These are phyloP conservation scores for Chitala chitala DNA, from an alignment of 2,113 vertebrate species.

Conservation along the genomic window DNA sequence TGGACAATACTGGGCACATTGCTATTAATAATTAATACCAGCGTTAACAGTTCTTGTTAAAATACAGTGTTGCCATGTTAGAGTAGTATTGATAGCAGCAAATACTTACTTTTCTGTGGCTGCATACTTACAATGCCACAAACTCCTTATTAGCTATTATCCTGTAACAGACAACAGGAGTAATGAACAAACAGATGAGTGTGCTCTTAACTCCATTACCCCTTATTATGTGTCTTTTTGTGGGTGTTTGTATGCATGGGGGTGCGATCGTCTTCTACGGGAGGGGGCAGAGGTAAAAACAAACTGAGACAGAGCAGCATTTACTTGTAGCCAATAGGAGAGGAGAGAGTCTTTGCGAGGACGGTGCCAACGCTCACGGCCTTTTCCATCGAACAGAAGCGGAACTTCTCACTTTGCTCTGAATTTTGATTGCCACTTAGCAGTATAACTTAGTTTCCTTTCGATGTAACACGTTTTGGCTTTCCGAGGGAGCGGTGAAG, in stretches of 20 bases:
- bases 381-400: neutral
- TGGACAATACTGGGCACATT: too few relatives aligned
- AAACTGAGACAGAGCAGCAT: neutral
- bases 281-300: too few relatives aligned
- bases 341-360: too few relatives aligned
- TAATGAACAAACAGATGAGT: too few relatives aligned
- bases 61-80: neutral
- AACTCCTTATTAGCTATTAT: too few relatives aligned
- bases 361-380: neutral
- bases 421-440: constrained; percentile 6
- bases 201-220: too few relatives aligned
- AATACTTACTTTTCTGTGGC: too few relatives aligned
- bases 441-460: neutral
- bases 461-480: neutral
- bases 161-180: too few relatives aligned
- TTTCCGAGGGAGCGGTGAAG: neutral
- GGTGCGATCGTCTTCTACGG: neutral
- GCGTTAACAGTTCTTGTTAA: neutral
- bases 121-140: too few relatives aligned
- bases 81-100: too few relatives aligned
- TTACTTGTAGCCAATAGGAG: neutral
- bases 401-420: neutral
- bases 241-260: neutral
- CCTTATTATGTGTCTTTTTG: neutral
- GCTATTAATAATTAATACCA: constrained; percentile 1